These are phyloP conservation scores for Pangasius macronema DNA, from an alignment of 2,797 vertebrate genomes.

Conservation along the genomic window DNA sequence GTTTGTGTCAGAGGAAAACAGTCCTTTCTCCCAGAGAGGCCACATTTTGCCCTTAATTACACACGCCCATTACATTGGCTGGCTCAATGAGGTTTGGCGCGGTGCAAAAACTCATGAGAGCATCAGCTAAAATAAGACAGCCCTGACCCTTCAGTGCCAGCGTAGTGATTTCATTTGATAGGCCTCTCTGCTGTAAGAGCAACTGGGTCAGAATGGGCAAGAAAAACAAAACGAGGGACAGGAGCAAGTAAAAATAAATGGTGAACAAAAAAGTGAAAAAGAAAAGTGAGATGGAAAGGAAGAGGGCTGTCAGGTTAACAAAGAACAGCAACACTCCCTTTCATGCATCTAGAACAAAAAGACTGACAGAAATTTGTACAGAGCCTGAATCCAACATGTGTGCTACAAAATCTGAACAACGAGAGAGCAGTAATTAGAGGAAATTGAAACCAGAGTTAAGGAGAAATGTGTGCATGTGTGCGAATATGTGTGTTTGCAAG, in stretches of 20 bases:
- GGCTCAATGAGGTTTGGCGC: constrained; percentile 38
- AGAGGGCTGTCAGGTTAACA: constrained; percentile 35
- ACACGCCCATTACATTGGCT: constrained; percentile 38
- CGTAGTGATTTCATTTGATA: constrained; percentile 18
- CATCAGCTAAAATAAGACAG: constrained; percentile 58
- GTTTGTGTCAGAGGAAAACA: constrained; percentile 43
- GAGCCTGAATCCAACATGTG: constrained; percentile 46
- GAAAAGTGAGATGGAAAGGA: not conserved
- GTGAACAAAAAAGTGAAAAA: not conserved
- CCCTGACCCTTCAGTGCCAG: constrained; percentile 46
- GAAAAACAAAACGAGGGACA: not conserved
- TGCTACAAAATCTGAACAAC: constrained; percentile 43
- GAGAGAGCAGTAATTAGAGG: constrained; percentile 45
- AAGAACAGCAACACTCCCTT: constrained; percentile 41
- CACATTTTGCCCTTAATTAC: constrained; percentile 51
- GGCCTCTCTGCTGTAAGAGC: constrained; percentile 60
- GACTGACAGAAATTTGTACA: constrained; percentile 53
- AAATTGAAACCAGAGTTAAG: constrained; percentile 52
- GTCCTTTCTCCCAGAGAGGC: constrained; percentile 36
- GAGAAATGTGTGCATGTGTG: not conserved
- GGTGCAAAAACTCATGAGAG: constrained; percentile 34
- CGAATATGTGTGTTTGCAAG: not conserved
- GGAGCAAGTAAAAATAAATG: not conserved
- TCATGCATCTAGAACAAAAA: constrained; percentile 36
- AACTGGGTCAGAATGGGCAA: not conserved